These are phyloP conservation scores for Melanostigma gelatinosum DNA, from an alignment of 2,113 vertebrate genomes.

Conservation along the genomic window DNA sequence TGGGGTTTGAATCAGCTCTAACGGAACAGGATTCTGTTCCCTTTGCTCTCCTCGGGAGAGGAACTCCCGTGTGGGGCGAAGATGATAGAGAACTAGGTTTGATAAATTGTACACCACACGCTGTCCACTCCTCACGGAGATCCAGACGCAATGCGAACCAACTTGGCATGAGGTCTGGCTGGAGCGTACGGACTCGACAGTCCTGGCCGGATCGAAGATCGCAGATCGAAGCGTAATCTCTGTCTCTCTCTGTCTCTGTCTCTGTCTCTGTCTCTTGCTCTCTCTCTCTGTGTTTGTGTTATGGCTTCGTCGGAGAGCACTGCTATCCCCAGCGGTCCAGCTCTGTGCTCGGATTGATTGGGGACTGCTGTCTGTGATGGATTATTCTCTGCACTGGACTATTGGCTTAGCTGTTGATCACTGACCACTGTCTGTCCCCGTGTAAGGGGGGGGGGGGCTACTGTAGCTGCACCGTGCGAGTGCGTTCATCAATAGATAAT, in stretches of 20 bases:
- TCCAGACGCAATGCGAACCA: neutral
- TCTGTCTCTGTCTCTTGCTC: neutral
- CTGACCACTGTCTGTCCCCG: conserved; percentile 50
- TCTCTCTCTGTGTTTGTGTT: conserved; percentile 22
- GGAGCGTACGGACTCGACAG: neutral
- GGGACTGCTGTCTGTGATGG: conserved; percentile 54
- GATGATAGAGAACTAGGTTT: neutral
- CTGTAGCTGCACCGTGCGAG: conserved; percentile 29
- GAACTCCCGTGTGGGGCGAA: neutral
- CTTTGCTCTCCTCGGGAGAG: neutral
- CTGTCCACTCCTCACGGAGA: too few relatives aligned
- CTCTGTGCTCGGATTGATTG: conserved; percentile 64
- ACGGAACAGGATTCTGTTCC: neutral
- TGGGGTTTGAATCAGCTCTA: neutral
- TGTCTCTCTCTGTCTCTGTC: neutral
- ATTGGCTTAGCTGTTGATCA: conserved; percentile 51
- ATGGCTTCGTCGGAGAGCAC: conserved; percentile 25
- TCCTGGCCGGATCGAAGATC: too few relatives aligned
- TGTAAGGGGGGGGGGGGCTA: neutral
- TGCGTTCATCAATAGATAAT: conserved; percentile 43
- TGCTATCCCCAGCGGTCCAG: conserved; percentile 41
- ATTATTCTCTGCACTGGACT: conserved; percentile 49
- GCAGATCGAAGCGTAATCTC: neutral
- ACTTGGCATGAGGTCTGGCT: neutral
- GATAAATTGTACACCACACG: neutral